Evolutionary conservation across 2,888 invertebrate genomes (phyloP).

Genomic region (Ommatoiulus sabulosus): DNA sequence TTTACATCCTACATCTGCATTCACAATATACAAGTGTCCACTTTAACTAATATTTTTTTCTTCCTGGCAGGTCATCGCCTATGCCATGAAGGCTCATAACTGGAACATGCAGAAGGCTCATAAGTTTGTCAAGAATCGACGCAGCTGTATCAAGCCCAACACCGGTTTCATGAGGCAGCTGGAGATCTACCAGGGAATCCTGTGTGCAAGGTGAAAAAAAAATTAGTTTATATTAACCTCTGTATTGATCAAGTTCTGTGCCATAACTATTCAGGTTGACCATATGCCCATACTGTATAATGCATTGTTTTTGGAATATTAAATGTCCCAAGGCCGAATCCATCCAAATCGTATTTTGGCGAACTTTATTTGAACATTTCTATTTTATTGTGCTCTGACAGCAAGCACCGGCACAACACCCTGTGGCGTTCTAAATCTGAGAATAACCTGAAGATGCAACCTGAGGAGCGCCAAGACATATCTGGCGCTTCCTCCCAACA

Average conservation of each 20-base stretch:
- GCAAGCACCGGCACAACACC: constrained; percentile 90
- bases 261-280: too few species aligned
- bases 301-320: too few species aligned
- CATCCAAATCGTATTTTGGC: background rate
- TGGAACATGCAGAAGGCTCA: constrained; percentile 92
- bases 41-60: background rate
- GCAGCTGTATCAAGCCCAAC: constrained; percentile 96
- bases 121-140: constrained; percentile 88
- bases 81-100: constrained; percentile 97
- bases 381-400: constrained; percentile 66
- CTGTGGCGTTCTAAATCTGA: constrained; percentile 93
- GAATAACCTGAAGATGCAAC: constrained; percentile 68
- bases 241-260: too few species aligned
- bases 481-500: background rate
- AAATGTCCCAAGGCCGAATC: too few species aligned
- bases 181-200: constrained; percentile 94
- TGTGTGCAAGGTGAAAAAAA: constrained; percentile 77
- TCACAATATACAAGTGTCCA: too few species aligned
- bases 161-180: constrained; percentile 93
- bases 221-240: background rate
- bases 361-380: background rate
- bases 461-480: constrained; percentile 58
- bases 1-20: background rate
- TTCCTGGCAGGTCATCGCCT: constrained; percentile 77
- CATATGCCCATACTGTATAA: too few species aligned